phyloP scores from a whole-genome alignment of 2,888 invertebrate species.

The Parnassius glacialis region DNA sequence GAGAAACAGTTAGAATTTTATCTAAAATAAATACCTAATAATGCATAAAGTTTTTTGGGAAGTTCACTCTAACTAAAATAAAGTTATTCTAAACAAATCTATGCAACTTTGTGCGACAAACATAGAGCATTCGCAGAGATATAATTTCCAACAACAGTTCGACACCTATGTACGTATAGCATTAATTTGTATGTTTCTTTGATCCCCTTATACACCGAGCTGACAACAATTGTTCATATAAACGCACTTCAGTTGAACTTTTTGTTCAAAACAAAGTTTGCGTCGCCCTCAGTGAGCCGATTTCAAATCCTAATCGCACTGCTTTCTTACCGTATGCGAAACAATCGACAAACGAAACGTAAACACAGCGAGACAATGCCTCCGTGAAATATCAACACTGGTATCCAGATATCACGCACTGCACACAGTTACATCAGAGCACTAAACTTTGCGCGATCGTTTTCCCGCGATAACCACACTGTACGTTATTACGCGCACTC shows the following conservation, averaged over 20 bases:
- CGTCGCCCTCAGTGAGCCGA: background rate
- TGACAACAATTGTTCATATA: conserved; percentile 2
- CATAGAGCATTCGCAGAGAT: too few species aligned
- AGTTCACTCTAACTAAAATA: too few species aligned
- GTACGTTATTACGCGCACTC: conserved; percentile 24
- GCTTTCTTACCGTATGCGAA: conserved; percentile 31
- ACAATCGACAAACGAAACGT: conserved; percentile 48
- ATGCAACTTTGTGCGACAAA: too few species aligned
- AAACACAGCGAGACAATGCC: conserved; percentile 57
- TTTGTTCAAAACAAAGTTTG: conserved; percentile 23
- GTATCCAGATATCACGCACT: conserved; percentile 21
- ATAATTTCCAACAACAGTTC: too few species aligned
- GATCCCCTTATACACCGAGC: conserved; percentile 3
- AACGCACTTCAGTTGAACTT: conserved; percentile 7
- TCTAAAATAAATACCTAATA: too few species aligned
- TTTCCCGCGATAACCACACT: background rate
- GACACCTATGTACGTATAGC: too few species aligned
- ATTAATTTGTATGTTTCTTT: too few species aligned
- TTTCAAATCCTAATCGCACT: conserved; percentile 17
- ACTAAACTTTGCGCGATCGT: conserved; percentile 43
- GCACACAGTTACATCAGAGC: conserved; percentile 46
- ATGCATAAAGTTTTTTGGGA: too few species aligned
- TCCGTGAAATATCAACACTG: conserved; percentile 25
- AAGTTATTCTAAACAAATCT: too few species aligned
- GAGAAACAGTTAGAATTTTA: too few species aligned